Conservation (phyloP, 2,888 invertebrate species). For the Dynastes tityus region DNA sequence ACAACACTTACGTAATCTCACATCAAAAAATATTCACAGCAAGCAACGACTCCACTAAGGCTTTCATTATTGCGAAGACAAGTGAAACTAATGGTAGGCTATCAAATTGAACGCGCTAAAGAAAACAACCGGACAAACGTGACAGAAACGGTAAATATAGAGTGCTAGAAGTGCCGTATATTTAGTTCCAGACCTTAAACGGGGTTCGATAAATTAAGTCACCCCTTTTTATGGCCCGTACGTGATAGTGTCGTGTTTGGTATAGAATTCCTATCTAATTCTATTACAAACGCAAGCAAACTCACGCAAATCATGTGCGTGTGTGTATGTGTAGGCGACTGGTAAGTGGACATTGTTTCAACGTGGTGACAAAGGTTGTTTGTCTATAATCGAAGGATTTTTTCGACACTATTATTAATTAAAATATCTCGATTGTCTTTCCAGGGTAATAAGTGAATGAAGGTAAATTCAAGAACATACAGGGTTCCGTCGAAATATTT, state of each 20-base stretch:
- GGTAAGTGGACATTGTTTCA: not conserved
- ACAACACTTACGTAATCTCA: not conserved
- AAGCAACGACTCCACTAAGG: conserved; percentile 5
- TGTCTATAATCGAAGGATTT: not conserved
- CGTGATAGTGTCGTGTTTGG: conserved; percentile 15
- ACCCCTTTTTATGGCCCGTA: conserved; percentile 13
- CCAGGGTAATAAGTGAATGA: not conserved
- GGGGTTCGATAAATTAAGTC: conserved; percentile 35
- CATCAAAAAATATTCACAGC: not conserved
- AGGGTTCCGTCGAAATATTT: too few species aligned
- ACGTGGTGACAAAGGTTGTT: not conserved
- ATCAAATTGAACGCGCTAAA: conserved; percentile 32
- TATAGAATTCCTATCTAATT: conserved; percentile 21
- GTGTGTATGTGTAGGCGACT: conserved; percentile 9
- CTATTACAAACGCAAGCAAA: not conserved
- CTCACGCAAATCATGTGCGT: conserved; percentile 2
- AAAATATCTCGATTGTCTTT: conserved; percentile 1
- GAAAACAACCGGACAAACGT: conserved; percentile 2
- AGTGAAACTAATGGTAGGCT: conserved; percentile 19
- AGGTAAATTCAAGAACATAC: too few species aligned
- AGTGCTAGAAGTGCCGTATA: not conserved
- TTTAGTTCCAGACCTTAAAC: too few species aligned
- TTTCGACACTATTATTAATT: conserved; percentile 24
- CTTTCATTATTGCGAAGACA: conserved; percentile 30
- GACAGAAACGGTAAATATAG: not conserved